Base-by-base conservation (phyloP, 2,888 invertebrate genomes). In the Penaeus monodon region DNA sequence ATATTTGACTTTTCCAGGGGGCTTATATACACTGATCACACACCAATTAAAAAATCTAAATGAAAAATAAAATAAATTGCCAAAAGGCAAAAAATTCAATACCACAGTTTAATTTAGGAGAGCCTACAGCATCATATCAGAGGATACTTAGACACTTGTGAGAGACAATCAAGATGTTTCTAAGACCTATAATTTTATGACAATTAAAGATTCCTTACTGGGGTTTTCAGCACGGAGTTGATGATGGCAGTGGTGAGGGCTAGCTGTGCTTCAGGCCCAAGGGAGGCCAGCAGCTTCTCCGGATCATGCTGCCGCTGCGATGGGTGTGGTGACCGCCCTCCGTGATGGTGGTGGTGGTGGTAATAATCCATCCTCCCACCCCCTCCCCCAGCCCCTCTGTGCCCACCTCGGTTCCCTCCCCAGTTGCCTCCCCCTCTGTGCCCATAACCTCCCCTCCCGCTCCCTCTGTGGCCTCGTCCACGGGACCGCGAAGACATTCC, bases 231-330 rank as follows among this genome's bases (percentile, higher is more conserved):
- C n/a, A 87, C 86, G n/a, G 86, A 64, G 66, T 87, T 87, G 65
- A 87, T 83, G 65, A 87, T 76, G 33, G 86, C 86, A 70, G 79
- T 87, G 17, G 86, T 87, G 10, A 87, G 70, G n/a, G 86, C 86
- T 12, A 87, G 64, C 74, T 87, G 86, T 8, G 86, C 86, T 38
- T 87, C 86, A 57, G 86, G 86, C 27, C 83, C 86, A 65, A 87
- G 70, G 49, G 82, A 70, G 24, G 86, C 86, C 63, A 87, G 38
- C 24, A 87, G 74, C 65, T 87, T 87, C 79, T 87, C 86, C 12
- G 82, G 86, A 49, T 87, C 86, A 29, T 73, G 33, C 12, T 82
- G 76, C 7, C 78, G 38, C n/a, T 49, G 70, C 38, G 44, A 76
- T 3, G 78, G 79, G 7, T 83, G 78, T 17, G 82, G 78, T 24